Percentiles rank a stretch among this genome's conserved stretches.
phyloP scores from a whole-genome alignment of 2,113 vertebrate species.

The Python bivittatus region DNA sequence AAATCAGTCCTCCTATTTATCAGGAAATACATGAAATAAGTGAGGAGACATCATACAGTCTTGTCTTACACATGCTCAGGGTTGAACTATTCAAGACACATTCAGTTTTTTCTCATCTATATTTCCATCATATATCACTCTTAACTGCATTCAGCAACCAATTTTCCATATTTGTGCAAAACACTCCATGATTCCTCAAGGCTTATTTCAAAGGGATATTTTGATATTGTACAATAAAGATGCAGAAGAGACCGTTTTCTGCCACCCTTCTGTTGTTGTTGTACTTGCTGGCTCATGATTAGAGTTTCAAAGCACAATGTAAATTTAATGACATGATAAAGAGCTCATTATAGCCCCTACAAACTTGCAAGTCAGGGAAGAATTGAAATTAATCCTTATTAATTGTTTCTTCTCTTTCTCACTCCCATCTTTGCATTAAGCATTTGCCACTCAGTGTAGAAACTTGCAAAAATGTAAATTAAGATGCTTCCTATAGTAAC shows the following conservation, averaged over 20 bases:
- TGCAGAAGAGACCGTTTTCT: constrained; percentile 8
- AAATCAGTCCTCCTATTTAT: no score
- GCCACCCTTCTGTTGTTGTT: constrained; percentile 12
- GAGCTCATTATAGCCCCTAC: constrained; percentile 41
- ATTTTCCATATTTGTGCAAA: not conserved
- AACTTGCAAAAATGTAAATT: not conserved
- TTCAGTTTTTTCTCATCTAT: not conserved
- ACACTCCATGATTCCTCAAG: not conserved
- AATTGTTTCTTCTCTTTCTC: not conserved
- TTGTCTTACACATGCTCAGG: no score
- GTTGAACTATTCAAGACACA: no score
- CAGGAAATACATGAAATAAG: no score
- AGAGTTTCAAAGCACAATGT: not conserved
- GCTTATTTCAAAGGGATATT: not conserved
- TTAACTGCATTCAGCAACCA: not conserved
- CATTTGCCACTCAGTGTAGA: not conserved
- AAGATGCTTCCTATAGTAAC: not conserved
- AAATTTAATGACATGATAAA: constrained; percentile 50
- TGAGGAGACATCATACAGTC: no score
- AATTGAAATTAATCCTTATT: constrained; percentile 64
- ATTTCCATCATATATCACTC: not conserved
- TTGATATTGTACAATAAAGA: constrained; percentile 25
- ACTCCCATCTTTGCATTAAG: not conserved
- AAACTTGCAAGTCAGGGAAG: constrained; percentile 59
- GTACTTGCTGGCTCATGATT: constrained; percentile 26